Percentiles rank a stretch among this genome's conserved stretches.
Conservation (phyloP, 1,140 invertebrate species). For the Fopius arisanus region DNA sequence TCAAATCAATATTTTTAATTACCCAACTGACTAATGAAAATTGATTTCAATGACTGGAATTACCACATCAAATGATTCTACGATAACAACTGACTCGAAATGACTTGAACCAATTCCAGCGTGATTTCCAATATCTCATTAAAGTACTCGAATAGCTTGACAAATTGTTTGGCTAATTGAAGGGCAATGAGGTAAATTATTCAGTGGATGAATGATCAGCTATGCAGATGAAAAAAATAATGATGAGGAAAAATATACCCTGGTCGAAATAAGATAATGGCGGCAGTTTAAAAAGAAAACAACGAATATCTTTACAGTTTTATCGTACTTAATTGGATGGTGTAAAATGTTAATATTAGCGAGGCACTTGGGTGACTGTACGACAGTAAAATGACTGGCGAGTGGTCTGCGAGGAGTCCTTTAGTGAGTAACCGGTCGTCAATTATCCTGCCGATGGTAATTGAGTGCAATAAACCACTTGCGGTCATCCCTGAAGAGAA, state of each 20-base stretch:
- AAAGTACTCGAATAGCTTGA: too few species aligned
- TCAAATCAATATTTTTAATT: too few species aligned
- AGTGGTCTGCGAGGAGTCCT: not conserved
- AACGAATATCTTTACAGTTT: not conserved
- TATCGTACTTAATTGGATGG: constrained; percentile 11
- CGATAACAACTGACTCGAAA: too few species aligned
- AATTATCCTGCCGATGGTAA: constrained; percentile 11
- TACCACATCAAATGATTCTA: too few species aligned
- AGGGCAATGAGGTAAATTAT: too few species aligned
- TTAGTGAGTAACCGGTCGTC: constrained; percentile 8
- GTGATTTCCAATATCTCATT: too few species aligned
- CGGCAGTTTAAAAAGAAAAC: not conserved
- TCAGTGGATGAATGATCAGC: too few species aligned
- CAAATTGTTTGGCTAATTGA: too few species aligned
- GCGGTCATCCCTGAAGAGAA: constrained; percentile 8
- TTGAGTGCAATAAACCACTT: constrained; percentile 13
- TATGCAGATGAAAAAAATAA: too few species aligned
- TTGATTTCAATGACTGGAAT: too few species aligned
- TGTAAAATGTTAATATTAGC: constrained; percentile 15
- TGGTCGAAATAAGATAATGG: not conserved
- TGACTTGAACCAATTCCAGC: too few species aligned
- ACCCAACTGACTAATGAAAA: too few species aligned
- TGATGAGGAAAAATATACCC: not conserved
- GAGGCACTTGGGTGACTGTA: not conserved
- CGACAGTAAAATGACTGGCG: not conserved